A percentile compares a stretch with the other conserved stretches of the same genome.
Conservation (phyloP, 2,113 vertebrate genomes). For the Phylloscopus trochilus region DNA sequence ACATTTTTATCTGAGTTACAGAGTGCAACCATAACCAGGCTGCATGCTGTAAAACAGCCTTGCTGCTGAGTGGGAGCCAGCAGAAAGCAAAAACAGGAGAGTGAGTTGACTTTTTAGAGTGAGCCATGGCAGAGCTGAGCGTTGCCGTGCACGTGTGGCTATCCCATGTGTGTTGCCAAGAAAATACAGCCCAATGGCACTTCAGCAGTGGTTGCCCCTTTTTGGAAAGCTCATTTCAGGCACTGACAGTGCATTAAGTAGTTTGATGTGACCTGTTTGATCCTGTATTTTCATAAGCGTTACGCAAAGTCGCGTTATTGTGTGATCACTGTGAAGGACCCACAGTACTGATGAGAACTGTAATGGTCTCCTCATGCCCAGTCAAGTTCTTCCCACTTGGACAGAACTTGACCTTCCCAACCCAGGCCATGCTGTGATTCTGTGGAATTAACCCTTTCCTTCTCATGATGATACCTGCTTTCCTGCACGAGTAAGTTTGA, state of each 20-base stretch:
- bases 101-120: not conserved
- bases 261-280: not conserved
- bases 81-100: not conserved
- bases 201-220: not conserved
- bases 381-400: not conserved
- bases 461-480: not conserved
- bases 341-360: not conserved
- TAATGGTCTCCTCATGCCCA: not conserved
- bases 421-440: not conserved
- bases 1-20: slow-evolving; percentile 26
- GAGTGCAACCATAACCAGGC: slow-evolving; percentile 32
- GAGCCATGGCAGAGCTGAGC: not conserved
- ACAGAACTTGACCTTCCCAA: not conserved
- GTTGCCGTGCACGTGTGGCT: not conserved
- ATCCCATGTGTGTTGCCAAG: not conserved
- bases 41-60: slow-evolving; percentile 17
- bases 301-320: not conserved
- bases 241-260: not conserved
- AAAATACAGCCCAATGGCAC: not conserved
- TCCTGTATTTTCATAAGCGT: not conserved
- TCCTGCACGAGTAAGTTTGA: not conserved
- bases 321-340: not conserved
- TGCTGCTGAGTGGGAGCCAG: not conserved
- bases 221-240: not conserved
- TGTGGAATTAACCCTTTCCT: not conserved